Base-by-base conservation (phyloP, 23 tunicate genomes). In the Ascidia mentula region DNA sequence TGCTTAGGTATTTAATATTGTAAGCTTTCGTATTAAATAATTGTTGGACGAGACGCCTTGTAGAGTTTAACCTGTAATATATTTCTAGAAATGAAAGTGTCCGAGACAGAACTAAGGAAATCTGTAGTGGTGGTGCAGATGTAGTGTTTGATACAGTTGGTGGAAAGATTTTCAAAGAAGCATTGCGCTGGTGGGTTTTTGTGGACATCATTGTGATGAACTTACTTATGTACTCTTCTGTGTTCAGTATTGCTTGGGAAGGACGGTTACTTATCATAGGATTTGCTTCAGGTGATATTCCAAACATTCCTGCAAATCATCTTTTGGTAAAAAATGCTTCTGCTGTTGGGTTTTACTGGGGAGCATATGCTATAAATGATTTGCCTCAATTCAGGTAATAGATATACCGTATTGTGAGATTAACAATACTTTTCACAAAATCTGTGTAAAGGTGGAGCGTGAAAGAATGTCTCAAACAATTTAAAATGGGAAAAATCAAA, bases 131-230 rank as follows among this genome's bases (percentile, higher is more conserved):
- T 36, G 98, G 98, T 39, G 98, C 84, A 31, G 82, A 93, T 84
- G 87, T 93, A 37, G 87, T 93, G 77, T 93, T 93, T 93, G 98
- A 93, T 78, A 79, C 92, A 28, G 98, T 93, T 36, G 98, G 98
- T 6, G 98, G 98, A 46, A 72, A 82, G n/a, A 82, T 72, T 37
- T 93, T 88, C 37, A 93, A 93, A 84, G 93, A 88, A 80, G 79
- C 90, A 2, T 80, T 93, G 0, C 38, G 93, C 32, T 80, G 91
- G 91, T 87, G 9, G 15, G 75, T 40, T 9, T 53, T 53, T n/a
- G n/a, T n/a, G n/a, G n/a, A n/a, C n/a, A n/a, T n/a, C n/a, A n/a
- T n/a, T n/a, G n/a, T n/a, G n/a, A n/a, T n/a, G 24, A 53, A 5
- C 24, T 6, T 9, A 5, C 1, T 53, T 6, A 26, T 53, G 1